A percentile compares a stretch with the other conserved stretches of the same genome.
Conservation (phyloP, 1,140 invertebrate species). For the Neotoxoptera formosana region DNA sequence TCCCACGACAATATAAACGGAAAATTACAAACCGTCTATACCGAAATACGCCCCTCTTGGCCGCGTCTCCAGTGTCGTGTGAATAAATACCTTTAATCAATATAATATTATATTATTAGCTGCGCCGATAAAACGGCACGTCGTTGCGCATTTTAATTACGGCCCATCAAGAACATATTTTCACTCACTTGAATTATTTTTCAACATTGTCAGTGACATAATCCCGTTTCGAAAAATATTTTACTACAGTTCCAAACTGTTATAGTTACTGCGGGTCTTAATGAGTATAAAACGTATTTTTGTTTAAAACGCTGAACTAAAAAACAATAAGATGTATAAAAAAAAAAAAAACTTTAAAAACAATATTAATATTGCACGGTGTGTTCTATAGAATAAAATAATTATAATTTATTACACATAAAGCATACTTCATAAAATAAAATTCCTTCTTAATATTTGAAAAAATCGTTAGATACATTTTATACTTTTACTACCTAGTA, state of each 20-base stretch:
- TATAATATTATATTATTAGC: background rate
- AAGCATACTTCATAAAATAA: background rate
- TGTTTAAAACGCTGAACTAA: background rate
- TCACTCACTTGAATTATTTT: background rate
- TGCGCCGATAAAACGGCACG: background rate
- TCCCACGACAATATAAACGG: background rate
- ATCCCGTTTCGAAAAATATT: background rate
- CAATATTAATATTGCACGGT: background rate
- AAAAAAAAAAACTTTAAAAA: background rate
- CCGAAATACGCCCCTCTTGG: background rate
- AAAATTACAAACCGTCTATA: background rate
- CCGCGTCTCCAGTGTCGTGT: background rate
- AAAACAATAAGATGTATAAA: background rate
- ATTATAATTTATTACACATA: background rate
- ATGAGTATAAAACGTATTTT: background rate
- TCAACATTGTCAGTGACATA: background rate
- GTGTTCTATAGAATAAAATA: background rate
- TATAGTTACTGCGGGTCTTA: background rate
- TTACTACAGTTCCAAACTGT: background rate
- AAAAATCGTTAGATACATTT: background rate
- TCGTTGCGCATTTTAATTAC: background rate
- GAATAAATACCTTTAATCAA: background rate
- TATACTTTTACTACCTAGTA: background rate
- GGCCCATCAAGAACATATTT: constrained; percentile 4
- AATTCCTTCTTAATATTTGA: background rate